Conservation (phyloP, 1,140 invertebrate species). For the Ips nitidus region DNA sequence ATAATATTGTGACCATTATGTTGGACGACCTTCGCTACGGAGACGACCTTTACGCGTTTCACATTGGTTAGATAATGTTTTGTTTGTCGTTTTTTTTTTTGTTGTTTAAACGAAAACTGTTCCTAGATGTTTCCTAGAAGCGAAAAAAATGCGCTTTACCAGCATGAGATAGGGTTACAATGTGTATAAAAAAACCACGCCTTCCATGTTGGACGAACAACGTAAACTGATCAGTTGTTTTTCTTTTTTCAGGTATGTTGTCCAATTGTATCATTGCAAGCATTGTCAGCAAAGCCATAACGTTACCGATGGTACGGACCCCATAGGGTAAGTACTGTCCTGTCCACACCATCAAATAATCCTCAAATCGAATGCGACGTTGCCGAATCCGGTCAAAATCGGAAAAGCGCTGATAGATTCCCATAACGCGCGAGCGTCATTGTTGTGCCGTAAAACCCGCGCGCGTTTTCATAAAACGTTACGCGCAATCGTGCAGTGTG, state of each 20-base stretch:
- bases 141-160: no score
- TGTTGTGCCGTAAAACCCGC: no score
- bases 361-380: background rate
- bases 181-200: no score
- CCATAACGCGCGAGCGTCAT: no score
- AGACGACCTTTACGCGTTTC: slow-evolving; percentile 21
- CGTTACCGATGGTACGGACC: background rate
- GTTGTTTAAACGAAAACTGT: background rate
- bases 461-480: no score
- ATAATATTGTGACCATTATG: slow-evolving; percentile 5
- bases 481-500: no score
- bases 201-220: no score
- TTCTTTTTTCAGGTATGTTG: slow-evolving; percentile 22
- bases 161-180: no score
- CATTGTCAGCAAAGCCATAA: slow-evolving; percentile 8
- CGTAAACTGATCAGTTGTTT: background rate
- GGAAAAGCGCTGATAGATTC: no score
- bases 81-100: slow-evolving; percentile 13
- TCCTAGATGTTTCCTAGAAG: no score
- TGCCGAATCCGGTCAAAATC: background rate
- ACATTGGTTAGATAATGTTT: slow-evolving; percentile 9
- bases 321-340: slow-evolving; percentile 9
- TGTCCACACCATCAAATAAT: no score
- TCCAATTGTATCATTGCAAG: slow-evolving; percentile 25
- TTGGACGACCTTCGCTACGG: slow-evolving; percentile 16